Evolutionary conservation across 1,140 invertebrate species (phyloP), one percentile per base, ranked within the genome.

Genomic region (Drosophila obscura): DNA sequence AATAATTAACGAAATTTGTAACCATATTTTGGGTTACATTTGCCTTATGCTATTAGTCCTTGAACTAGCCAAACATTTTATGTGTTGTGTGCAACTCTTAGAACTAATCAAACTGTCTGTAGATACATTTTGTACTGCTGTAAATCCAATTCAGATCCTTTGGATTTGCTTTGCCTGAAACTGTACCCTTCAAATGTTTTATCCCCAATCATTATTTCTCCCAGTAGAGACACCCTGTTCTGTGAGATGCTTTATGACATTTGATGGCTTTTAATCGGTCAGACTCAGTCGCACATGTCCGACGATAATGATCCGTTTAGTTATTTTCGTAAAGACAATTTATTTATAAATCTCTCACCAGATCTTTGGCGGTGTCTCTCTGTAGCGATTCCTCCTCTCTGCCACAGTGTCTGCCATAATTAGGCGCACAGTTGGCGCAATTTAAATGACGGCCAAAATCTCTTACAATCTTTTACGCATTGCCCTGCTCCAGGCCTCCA

Each of bases 371-470:
- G 3, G 9, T 11, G 11, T 39, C 51, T 49, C 50, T 48, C 26
- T 56, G 28, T 44, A 65, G 48, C 45, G 46, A 26, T 73, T 9
- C 60, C 51, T 55, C 59, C 58, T 26, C 56, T 58, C 73, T 73
- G 68, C 59, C 80, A 63, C 65, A 83, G 60, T 79, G 80, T 83
- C 80, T 82, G 79, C 73, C 79, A 78, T 73, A 81, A 73, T 73
- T 81, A 82, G 45, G 68, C 48, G 73, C 78, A 81, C 78, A 76
- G 67, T 73, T 72, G 69, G 66, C 66, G 66, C 66, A 71, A 71
- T 72, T 63, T 61, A 77, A 49, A 22, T 56, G 58, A 39, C 28
- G 43, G 31, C 60, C 43, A 66, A 68, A 66, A 31, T 69, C 66
- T 57, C 56, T 69, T 69, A 69, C 66, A 69, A 58, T 19, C 35